Base-by-base conservation (phyloP, 2,888 invertebrate genomes). In the Gymnocheta viridis region DNA sequence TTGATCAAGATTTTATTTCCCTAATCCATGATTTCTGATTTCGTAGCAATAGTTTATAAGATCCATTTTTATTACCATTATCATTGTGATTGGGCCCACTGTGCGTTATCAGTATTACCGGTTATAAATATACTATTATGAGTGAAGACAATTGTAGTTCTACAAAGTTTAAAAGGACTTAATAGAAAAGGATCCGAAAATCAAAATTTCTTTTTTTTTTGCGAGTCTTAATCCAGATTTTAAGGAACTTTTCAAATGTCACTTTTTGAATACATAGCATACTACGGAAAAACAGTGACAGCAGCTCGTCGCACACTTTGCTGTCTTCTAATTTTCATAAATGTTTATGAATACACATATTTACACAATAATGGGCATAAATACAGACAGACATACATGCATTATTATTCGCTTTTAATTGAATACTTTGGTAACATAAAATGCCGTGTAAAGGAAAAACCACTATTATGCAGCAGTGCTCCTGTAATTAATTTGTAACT, bases 361-460 rank as follows among this genome's bases (percentile, higher is more conserved):
- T 19, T 35, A 19, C 1, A 4, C 32, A 38, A 51, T 24, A 38
- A 10, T 22, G 12, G 29, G 14, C 19, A 32, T 29, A 35, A 47
- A 35, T 58, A 56, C 38, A 64, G 27, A 56, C 38, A 64, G 27
- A 27, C 27, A 51, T 22, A 56, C 29, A 24, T 62, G 70, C 66
- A 38, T 12, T 58, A 56, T 49, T 58, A 62, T 56, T 54, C 38
- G 41, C 51, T 32, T 51, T 27, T 64, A 79, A 81, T 62, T 74
- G 60, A 60, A 67, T 74, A 81, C 54, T 67, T 81, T 74, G 74
- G 60, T 62, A 81, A 62, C 73, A 73, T 67, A 67, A 81, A 81
- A 67, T 74, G 41, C 38, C 47, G 38, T 74, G 54, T 74, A 69
- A 17, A 70, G 49, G n/a, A 64, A 76, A 83, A 70, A 73, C 69